A percentile compares a stretch with the other conserved stretches of the same genome.
Evolutionary conservation across 2,888 invertebrate genomes (phyloP).

Genomic region (Digitonthophagus gazella): DNA sequence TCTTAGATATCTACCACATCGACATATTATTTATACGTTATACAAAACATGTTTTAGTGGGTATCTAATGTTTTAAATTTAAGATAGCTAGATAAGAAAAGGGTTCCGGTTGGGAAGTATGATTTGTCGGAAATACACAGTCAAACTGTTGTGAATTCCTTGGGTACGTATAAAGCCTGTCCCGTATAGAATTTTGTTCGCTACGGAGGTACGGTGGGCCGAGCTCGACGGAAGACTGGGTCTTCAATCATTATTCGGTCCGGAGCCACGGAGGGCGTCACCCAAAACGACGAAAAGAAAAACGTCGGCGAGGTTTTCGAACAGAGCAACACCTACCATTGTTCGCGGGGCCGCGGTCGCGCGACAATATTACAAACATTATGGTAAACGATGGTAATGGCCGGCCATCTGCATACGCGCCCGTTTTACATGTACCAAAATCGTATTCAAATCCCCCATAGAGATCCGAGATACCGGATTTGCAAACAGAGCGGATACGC

Average conservation of each 20-base stretch:
- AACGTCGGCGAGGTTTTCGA: slow-evolving; percentile 9
- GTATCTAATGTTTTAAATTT: too few relatives aligned
- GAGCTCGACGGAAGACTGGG: not conserved
- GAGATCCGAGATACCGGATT: slow-evolving; percentile 15
- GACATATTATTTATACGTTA: too few relatives aligned
- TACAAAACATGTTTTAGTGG: too few relatives aligned
- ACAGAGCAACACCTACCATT: slow-evolving; percentile 44
- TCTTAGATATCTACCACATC: too few relatives aligned
- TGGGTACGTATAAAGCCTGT: not conserved
- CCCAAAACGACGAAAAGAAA: slow-evolving; percentile 3
- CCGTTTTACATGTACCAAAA: slow-evolving; percentile 48
- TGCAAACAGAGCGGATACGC: slow-evolving; percentile 23
- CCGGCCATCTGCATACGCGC: slow-evolving; percentile 43
- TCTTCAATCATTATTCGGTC: slow-evolving; percentile 17
- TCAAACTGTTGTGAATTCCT: not conserved
- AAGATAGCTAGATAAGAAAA: too few relatives aligned
- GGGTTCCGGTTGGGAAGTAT: too few relatives aligned
- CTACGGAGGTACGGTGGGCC: not conserved
- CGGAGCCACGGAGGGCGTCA: slow-evolving; percentile 3
- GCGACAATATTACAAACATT: slow-evolving; percentile 44
- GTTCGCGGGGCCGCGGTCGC: slow-evolving; percentile 35
- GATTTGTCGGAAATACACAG: too few relatives aligned
- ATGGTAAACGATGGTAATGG: slow-evolving; percentile 42
- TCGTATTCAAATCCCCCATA: slow-evolving; percentile 45
- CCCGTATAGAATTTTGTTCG: not conserved